Evolutionary conservation across 2,797 vertebrate species (phyloP), one percentile per base, ranked within the genome.

Genomic region (Cygnus olor): DNA sequence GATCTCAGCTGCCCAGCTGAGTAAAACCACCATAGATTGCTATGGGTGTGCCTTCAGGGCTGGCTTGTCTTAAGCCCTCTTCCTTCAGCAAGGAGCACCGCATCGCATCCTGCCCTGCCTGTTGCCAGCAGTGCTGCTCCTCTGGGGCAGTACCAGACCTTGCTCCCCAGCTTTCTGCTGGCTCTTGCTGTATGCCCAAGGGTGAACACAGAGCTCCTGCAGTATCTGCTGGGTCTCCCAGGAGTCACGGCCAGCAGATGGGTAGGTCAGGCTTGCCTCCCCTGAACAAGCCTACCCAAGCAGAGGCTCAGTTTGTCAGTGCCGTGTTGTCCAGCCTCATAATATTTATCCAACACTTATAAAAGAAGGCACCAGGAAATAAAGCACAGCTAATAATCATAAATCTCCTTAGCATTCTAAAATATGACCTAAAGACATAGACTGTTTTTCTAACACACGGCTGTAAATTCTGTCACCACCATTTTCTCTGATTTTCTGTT

Each of bases 21-120:
- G 24, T 51, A 51, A 51, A 51, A 51, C 49, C 49, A 25, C 49
- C 49, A 25, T 24, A 51, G 24, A 25, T 14, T 25, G 24, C 18
- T 32, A 32, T 20, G 17, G 30, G 54, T n/a, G 30, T 56, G 19
- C 32, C n/a, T 69, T 49, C 49, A 16, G 88, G 72, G 36, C 69
- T 90, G 53, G n/a, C 64, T 80, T 86, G 40, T 25, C 36, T n/a
- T 22, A 14, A 61, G 49, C 15, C 92, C 11, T 44, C 30, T 69
- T 30, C 61, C 22, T 27, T 60, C 17, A 9, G 14, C 0, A 1
- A 63, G 38, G 17, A 34, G 6, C 5, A 16, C 24, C 9, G 10
- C 38, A 54, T 22, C 32, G 24, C 42, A 22, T 45, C 38, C 0
- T 1, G 25, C 22, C 61, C n/a, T 0, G 0, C 1, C 0, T 8